phyloP scores from a whole-genome alignment of 2,797 vertebrate species.

The Thalassophryne amazonica region DNA sequence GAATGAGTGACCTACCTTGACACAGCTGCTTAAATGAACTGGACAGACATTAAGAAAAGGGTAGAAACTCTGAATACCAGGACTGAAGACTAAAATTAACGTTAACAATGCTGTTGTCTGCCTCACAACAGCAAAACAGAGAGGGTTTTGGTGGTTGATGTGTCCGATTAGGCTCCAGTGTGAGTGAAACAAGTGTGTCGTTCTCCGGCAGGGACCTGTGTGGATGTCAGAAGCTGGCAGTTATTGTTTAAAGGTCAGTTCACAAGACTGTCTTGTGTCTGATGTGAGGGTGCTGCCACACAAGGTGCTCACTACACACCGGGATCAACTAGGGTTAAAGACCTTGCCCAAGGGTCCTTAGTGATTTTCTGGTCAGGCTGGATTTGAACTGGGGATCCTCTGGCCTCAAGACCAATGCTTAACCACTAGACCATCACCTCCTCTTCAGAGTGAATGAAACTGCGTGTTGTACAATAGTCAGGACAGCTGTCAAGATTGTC shows the following conservation, averaged over 20 bases:
- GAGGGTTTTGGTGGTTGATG: too few species aligned
- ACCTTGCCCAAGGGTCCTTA: too few species aligned
- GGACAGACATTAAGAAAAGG: neutral
- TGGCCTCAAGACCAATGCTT: too few species aligned
- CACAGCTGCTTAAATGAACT: slow-evolving; percentile 6
- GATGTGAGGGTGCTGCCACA: too few species aligned
- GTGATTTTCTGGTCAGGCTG: too few species aligned
- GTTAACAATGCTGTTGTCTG: slow-evolving; percentile 1
- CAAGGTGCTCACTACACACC: neutral
- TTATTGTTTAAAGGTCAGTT: slow-evolving; percentile 65
- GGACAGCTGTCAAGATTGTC: slow-evolving; percentile 16
- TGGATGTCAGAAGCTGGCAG: slow-evolving; percentile 54
- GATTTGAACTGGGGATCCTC: too few species aligned
- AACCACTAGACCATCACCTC: too few species aligned
- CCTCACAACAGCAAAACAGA: too few species aligned
- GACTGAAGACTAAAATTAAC: neutral
- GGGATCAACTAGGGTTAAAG: too few species aligned
- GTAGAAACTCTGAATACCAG: neutral
- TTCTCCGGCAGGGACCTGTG: slow-evolving; percentile 39
- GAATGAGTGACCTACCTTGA: too few species aligned
- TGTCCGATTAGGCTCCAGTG: neutral
- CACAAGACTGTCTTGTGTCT: slow-evolving; percentile 38
- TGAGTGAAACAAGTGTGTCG: slow-evolving; percentile 27
- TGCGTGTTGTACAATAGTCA: slow-evolving; percentile 23
- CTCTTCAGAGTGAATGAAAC: too few species aligned